Percentiles rank a stretch among this genome's conserved stretches.
Evolutionary conservation across 2,113 vertebrate species (phyloP).

Genomic region (Forbesichthys papilliferus): DNA sequence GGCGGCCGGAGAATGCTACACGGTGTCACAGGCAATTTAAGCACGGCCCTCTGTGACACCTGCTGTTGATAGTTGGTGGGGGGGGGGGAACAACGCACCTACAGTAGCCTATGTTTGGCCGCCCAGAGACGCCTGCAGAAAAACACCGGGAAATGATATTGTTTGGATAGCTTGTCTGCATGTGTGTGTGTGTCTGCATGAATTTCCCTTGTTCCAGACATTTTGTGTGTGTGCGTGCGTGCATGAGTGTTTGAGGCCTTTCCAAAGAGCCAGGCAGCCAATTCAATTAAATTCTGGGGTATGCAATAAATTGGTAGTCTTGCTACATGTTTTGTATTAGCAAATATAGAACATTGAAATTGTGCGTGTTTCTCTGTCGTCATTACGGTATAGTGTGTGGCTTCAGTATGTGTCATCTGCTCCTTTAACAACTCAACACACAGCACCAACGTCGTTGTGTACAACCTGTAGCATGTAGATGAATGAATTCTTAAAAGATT

Average conservation of each 20-base stretch:
- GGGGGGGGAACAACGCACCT: constrained; percentile 33
- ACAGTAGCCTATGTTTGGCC: constrained; percentile 3
- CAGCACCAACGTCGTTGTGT: not conserved
- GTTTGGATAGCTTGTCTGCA: constrained; percentile 46
- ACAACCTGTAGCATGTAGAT: not conserved
- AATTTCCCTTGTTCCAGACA: not conserved
- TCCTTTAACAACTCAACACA: too few species aligned
- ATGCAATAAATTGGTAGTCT: too few species aligned
- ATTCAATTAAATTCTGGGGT: not conserved
- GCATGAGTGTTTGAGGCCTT: not conserved
- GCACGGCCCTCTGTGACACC: constrained; percentile 56
- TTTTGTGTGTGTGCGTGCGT: constrained; percentile 17
- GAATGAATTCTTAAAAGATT: not conserved
- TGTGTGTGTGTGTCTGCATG: not conserved
- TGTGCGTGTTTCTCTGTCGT: not conserved
- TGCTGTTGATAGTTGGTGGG: constrained; percentile 66
- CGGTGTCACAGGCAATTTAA: constrained; percentile 70
- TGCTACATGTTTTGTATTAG: not conserved
- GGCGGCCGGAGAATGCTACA: constrained; percentile 56
- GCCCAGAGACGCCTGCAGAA: constrained; percentile 45
- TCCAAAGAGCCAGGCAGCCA: constrained; percentile 15
- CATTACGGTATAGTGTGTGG: not conserved
- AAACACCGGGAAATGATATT: constrained; percentile 37
- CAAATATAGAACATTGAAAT: not conserved
- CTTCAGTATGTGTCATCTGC: too few species aligned